Conservation (phyloP, 53 echinoderm and acorn worm species). For the Arbacia lixula region DNA sequence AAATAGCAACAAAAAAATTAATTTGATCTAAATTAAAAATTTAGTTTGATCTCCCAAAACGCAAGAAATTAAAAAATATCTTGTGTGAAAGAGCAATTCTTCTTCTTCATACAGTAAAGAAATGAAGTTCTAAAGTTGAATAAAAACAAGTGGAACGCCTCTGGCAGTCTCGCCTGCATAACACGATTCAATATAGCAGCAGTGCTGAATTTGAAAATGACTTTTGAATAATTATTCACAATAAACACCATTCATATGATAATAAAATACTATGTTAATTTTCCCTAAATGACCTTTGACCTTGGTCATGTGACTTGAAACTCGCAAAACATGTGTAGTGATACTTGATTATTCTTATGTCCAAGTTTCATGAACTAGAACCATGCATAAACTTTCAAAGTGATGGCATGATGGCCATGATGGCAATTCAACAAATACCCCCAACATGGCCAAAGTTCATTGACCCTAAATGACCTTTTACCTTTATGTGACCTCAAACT, state of each 20-base stretch:
- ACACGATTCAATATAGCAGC: neutral
- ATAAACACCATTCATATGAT: slow-evolving; percentile 26
- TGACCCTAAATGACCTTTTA: slow-evolving; percentile 33
- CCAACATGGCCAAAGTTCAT: slow-evolving; percentile 20
- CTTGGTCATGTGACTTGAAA: slow-evolving; percentile 35
- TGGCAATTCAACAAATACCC: neutral
- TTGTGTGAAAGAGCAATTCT: too few species aligned
- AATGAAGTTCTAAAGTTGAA: too few species aligned
- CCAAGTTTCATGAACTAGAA: neutral
- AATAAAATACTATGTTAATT: slow-evolving; percentile 20
- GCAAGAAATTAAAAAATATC: neutral
- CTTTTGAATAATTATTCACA: slow-evolving; percentile 16
- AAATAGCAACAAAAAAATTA: neutral
- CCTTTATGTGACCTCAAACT: slow-evolving; percentile 25
- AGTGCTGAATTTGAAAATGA: slow-evolving; percentile 11
- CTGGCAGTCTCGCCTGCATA: slow-evolving; percentile 28
- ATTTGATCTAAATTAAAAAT: neutral
- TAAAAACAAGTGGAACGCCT: neutral
- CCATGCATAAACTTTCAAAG: slow-evolving; percentile 5
- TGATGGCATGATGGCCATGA: neutral
- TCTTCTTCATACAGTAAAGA: too few species aligned
- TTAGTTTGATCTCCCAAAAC: neutral
- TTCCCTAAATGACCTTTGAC: slow-evolving; percentile 11
- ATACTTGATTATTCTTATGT: slow-evolving; percentile 16
- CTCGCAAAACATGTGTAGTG: neutral